Evolutionary conservation across 2,888 invertebrate species (phyloP), one percentile per base, ranked within the genome.

Genomic region (Athrips mouffetella): DNA sequence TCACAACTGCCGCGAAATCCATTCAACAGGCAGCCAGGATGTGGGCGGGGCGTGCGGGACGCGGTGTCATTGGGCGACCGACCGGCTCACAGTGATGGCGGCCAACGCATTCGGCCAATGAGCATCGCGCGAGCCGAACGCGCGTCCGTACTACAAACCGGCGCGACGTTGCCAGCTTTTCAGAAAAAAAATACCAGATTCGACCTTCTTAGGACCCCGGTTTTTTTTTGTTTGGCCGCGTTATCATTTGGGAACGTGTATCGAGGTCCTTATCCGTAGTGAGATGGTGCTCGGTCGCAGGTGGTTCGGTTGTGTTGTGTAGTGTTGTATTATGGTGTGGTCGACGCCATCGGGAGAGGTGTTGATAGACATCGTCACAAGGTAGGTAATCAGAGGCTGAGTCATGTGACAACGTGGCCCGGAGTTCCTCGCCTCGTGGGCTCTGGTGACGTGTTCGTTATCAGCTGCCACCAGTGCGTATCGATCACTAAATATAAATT

Each of bases 171-270:
- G 87, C 87, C 85, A 86, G 83, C 81, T 86, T 77, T 77, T 72
- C 73, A 74, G 73, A 82, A 85, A 87, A n/a, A 83, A 86, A 85
- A 80, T 76, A 86, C 82, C 83, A 83, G 83, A 86, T 86, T 87
- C 87, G 86, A 87, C 86, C 87, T 86, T 87, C 86, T 86, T 86
- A 77, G 87, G 86, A 84, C 83, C 85, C 77, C 74, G 79, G 73
- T 77, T 85, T 87, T 85, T 81, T 80, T 86, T 87, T 83, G 80
- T 86, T 85, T 82, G 76, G 77, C 79, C 79, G 82, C 79, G 87
- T 88, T 88, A 87, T 88, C 87, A 85, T 81, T 82, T 76, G 76
- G 82, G 83, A 82, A 80, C 79, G 78, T 70, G 66, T 76, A 75
- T 65, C 60, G 73, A 70, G 79, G 81, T 81, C 80, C 83, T 82